Percentiles rank a stretch among this genome's conserved stretches.
Evolutionary conservation across 2,888 invertebrate species (phyloP).

Genomic region (Sipha maydis): DNA sequence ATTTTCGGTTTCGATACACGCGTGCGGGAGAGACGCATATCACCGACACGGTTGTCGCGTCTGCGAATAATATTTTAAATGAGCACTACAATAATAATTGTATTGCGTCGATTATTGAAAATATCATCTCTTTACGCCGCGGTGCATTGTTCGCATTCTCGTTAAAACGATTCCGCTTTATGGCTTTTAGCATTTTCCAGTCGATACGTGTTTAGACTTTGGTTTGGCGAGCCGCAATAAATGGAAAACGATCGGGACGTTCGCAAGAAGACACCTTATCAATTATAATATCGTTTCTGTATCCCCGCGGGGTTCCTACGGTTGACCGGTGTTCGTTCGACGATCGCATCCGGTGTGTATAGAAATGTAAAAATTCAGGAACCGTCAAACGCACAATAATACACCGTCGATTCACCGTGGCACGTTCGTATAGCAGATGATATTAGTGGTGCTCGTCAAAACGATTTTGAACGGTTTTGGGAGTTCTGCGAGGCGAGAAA

Average conservation of each 20-base stretch:
- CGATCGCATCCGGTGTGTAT: background rate
- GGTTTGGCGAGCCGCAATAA: background rate
- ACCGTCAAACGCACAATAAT: too few relatives aligned
- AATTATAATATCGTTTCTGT: constrained; percentile 29
- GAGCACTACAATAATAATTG: too few relatives aligned
- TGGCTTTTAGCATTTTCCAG: background rate
- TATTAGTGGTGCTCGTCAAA: background rate
- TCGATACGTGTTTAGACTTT: background rate
- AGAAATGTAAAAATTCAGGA: background rate
- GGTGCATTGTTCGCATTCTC: background rate
- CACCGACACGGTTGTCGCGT: too few relatives aligned
- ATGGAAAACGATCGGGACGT: background rate
- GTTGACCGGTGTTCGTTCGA: background rate
- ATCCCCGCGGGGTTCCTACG: background rate
- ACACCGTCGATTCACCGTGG: background rate
- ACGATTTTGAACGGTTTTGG: background rate
- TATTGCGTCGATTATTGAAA: background rate
- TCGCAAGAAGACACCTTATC: background rate
- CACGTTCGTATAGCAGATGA: background rate
- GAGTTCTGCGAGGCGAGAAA: constrained; percentile 1
- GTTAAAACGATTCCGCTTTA: background rate
- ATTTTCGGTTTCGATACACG: too few relatives aligned
- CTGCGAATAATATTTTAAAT: too few relatives aligned
- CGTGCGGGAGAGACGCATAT: too few relatives aligned
- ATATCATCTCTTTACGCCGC: background rate